phyloP scores from a whole-genome alignment of 2,888 invertebrate species.

The Scaptodrosophila latifasciaeformis region DNA sequence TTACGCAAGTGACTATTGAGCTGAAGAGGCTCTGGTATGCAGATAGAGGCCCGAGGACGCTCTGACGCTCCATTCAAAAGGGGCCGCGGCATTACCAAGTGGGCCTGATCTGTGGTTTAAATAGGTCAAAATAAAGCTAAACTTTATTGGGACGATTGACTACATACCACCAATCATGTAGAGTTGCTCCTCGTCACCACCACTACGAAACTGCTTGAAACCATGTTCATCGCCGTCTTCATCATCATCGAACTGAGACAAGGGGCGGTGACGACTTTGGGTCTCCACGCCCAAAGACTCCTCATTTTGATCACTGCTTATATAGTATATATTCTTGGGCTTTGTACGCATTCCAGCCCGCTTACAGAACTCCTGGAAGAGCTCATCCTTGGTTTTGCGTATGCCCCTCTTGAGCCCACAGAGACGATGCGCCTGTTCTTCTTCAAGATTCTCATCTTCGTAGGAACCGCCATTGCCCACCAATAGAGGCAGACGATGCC shows the following conservation, averaged over 20 bases:
- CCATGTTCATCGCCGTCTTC: conserved; percentile 52
- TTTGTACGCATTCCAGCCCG: conserved; percentile 71
- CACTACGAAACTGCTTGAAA: conserved; percentile 45
- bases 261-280: neutral
- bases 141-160: neutral
- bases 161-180: conserved; percentile 62
- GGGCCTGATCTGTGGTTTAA: conserved; percentile 35
- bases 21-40: conserved; percentile 22
- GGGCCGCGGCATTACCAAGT: conserved; percentile 25
- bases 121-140: neutral
- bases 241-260: conserved; percentile 37
- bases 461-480: conserved; percentile 5
- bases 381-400: conserved; percentile 73
- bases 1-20: conserved; percentile 44
- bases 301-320: conserved; percentile 53
- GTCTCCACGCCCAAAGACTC: conserved; percentile 14
- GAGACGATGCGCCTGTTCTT: conserved; percentile 44
- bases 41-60: conserved; percentile 70
- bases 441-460: conserved; percentile 38
- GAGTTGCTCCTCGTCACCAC: conserved; percentile 61
- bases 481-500: neutral
- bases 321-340: conserved; percentile 74
- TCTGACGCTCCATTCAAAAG: conserved; percentile 12
- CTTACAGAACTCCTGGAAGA: conserved; percentile 74
- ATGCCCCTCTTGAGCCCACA: conserved; percentile 71